These are phyloP conservation scores for Cryptus viduatorius DNA, from an alignment of 2,888 invertebrate genomes.

Conservation along the genomic window DNA sequence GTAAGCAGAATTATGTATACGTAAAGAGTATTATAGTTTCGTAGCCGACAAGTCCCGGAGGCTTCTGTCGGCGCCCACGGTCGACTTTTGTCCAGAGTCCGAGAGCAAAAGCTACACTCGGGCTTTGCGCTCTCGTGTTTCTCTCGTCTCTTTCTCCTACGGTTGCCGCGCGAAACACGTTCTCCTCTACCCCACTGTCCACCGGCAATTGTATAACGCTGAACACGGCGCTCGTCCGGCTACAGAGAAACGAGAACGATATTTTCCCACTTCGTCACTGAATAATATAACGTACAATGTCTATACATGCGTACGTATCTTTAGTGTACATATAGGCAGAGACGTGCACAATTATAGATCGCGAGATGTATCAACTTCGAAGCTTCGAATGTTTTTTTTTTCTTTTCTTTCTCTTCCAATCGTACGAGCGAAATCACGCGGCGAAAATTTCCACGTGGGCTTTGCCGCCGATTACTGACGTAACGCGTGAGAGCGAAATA, in stretches of 20 bases:
- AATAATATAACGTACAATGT: slow-evolving; percentile 53
- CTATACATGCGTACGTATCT: background rate
- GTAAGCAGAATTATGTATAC: slow-evolving; percentile 27
- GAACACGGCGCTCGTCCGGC: slow-evolving; percentile 6
- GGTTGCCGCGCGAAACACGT: slow-evolving; percentile 43
- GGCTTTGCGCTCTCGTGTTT: background rate
- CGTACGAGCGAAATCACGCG: slow-evolving; percentile 42
- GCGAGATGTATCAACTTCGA: slow-evolving; percentile 46
- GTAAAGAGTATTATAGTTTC: slow-evolving; percentile 37
- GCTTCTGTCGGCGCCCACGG: slow-evolving; percentile 46
- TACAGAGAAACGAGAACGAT: slow-evolving; percentile 42
- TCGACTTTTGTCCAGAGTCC: slow-evolving; percentile 30
- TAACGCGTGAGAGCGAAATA: slow-evolving; percentile 61
- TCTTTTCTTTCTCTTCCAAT: slow-evolving; percentile 36
- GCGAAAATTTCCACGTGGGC: slow-evolving; percentile 63
- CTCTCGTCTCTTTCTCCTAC: slow-evolving; percentile 18
- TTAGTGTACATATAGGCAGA: background rate
- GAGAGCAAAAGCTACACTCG: slow-evolving; percentile 4
- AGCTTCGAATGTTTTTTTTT: slow-evolving; percentile 8
- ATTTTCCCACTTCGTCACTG: slow-evolving; percentile 53
- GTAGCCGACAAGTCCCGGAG: slow-evolving; percentile 10
- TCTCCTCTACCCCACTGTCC: slow-evolving; percentile 43
- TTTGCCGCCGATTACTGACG: slow-evolving; percentile 56
- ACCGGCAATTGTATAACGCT: slow-evolving; percentile 60
- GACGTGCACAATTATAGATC: background rate